Base-by-base conservation (phyloP, 1,140 invertebrate genomes). In the Belonocnema kinseyi region DNA sequence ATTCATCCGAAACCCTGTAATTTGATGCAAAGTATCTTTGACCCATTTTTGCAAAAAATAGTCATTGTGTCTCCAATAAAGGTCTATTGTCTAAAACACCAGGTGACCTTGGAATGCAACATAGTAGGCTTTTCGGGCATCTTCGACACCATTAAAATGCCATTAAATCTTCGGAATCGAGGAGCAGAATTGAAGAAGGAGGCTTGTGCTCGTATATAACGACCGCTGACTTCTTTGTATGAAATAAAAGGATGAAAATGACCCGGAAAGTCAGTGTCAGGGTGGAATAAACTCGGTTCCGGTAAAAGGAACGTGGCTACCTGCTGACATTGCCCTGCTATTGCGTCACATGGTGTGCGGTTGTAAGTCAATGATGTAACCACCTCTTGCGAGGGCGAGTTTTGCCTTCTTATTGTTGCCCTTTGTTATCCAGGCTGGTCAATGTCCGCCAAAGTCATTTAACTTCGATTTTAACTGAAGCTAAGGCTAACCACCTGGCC, bases 271-370 rank as follows among this genome's bases (percentile, higher is more conserved):
- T 66, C 61, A 66, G 40, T 66, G 61, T 66, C 61, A 66, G 61
- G 21, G 61, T 46, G 40, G 40, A 66, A 66, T 58, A 58, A 1
- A 16, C 26, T 40, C 61, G 61, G 61, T 66, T 66, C 61, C 61
- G 61, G 61, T 40, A 66, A 40, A 66, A 66, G 61, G 33, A 66
- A n/a, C 26, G 61, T 66, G 61, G 61, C 61, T 66, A 66, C 61
- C 61, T 66, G 61, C 61, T 66, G 61, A 10, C 61, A 66, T 66
- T 33, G 61, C 26, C 16, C 26, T 33, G 61, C 26, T 16, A 66
- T 66, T 66, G 61, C 61, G 61, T 66, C 61, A 66, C 61, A 66
- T 66, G 61, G 61, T 33, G 61, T 66, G 61, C 61, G 61, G 61
- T 66, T 66, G 40, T 46, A 66, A 13, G 61, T 66, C 61, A 66